A percentile compares a stretch with the other conserved stretches of the same genome.
phyloP scores from a whole-genome alignment of 2,888 invertebrate species.

The Dioctria linearis region DNA sequence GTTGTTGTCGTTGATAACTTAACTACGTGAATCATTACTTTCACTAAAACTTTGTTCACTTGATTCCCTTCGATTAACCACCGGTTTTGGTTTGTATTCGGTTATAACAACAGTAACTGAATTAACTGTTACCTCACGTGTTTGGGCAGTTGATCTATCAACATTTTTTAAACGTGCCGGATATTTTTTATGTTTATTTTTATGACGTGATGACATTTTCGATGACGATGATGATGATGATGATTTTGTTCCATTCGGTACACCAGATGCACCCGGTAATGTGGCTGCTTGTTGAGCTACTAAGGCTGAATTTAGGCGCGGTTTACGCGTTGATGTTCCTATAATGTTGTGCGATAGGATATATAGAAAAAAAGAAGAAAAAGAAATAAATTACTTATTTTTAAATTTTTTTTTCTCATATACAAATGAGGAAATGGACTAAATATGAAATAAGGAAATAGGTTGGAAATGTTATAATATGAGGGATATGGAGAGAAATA shows the following conservation, averaged over 20 bases:
- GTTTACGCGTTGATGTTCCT: slow-evolving; percentile 93
- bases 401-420: neutral
- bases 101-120: slow-evolving; percentile 98
- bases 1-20: slow-evolving; percentile 61
- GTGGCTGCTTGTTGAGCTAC: slow-evolving; percentile 95
- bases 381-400: neutral
- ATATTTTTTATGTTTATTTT: slow-evolving; percentile 75
- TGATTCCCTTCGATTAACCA: slow-evolving; percentile 68
- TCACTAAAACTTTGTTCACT: slow-evolving; percentile 71
- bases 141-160: slow-evolving; percentile 92
- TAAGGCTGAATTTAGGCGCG: slow-evolving; percentile 95
- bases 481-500: too few species aligned
- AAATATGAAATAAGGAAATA: neutral
- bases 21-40: slow-evolving; percentile 72
- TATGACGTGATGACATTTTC: slow-evolving; percentile 70
- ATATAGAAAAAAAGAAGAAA: neutral
- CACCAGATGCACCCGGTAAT: slow-evolving; percentile 75
- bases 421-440: neutral
- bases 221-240: slow-evolving; percentile 71
- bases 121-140: slow-evolving; percentile 96
- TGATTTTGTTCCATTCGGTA: slow-evolving; percentile 71
- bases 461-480: neutral
- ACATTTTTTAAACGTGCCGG: slow-evolving; percentile 92
- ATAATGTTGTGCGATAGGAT: slow-evolving; percentile 51
- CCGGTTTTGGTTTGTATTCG: slow-evolving; percentile 88